Percentiles rank a stretch among this genome's conserved stretches.
Conservation (phyloP, 1,140 invertebrate species). For the Melipona quadrifasciata region DNA sequence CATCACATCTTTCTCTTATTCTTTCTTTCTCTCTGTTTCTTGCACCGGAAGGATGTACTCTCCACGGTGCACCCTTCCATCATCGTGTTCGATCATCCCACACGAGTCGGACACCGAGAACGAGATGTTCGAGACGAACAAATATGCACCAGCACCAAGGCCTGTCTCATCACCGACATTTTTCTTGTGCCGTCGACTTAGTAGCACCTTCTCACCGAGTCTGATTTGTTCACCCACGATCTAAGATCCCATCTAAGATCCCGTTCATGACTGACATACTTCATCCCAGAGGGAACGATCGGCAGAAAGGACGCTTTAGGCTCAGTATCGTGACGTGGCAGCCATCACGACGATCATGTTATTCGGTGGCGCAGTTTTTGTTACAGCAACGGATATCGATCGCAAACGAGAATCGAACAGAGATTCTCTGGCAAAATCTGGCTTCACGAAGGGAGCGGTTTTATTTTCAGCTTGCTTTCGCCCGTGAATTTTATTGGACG, state of each 20-base stretch:
- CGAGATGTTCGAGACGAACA: slow-evolving; percentile 18
- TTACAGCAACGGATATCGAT: background rate
- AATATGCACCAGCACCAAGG: slow-evolving; percentile 60
- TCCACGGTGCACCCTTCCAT: background rate
- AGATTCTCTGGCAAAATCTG: background rate
- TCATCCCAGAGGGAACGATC: slow-evolving; percentile 20
- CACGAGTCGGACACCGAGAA: background rate
- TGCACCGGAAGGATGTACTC: slow-evolving; percentile 31
- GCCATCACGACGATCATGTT: too few relatives aligned
- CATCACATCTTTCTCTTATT: slow-evolving; percentile 48
- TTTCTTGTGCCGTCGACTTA: slow-evolving; percentile 39
- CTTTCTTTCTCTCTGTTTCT: slow-evolving; percentile 57
- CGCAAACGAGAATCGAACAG: background rate
- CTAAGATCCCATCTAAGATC: slow-evolving; percentile 22
- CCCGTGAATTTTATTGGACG: slow-evolving; percentile 11
- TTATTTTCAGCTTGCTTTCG: slow-evolving; percentile 1
- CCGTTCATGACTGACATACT: slow-evolving; percentile 47
- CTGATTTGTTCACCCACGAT: background rate
- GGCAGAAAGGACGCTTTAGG: background rate
- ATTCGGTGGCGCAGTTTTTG: background rate
- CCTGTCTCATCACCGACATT: slow-evolving; percentile 53
- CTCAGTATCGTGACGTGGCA: background rate
- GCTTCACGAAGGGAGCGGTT: background rate
- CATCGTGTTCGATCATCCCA: background rate
- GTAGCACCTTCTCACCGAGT: slow-evolving; percentile 33